These are phyloP conservation scores for Lasius fuliginosus DNA, from an alignment of 2,888 invertebrate species.

Conservation along the genomic window DNA sequence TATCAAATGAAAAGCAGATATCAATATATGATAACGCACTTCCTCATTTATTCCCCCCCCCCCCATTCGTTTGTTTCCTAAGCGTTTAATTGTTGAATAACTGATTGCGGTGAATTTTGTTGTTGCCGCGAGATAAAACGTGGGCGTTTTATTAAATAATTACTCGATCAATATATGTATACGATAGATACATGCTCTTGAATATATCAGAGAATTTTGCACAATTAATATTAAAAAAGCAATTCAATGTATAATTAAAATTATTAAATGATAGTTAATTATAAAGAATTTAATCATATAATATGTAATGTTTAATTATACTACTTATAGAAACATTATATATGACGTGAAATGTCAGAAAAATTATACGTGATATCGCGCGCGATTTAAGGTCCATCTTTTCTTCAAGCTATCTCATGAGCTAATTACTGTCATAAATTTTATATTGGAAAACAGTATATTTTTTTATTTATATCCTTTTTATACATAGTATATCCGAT, in stretches of 20 bases:
- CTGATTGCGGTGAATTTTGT: not conserved
- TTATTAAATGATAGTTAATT: not conserved
- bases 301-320: no score
- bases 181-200: not conserved
- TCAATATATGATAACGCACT: slow-evolving; percentile 24
- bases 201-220: slow-evolving; percentile 7
- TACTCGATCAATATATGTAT: not conserved
- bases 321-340: not conserved
- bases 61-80: not conserved
- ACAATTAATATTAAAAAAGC: not conserved
- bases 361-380: no score
- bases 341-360: not conserved
- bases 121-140: slow-evolving; percentile 1
- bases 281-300: not conserved
- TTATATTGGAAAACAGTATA: no score
- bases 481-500: not conserved
- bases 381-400: no score
- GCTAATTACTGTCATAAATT: no score
- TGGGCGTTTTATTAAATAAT: slow-evolving; percentile 29
- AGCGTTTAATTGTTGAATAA: slow-evolving; percentile 37
- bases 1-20: slow-evolving; percentile 38
- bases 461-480: not conserved
- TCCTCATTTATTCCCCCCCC: slow-evolving; percentile 4
- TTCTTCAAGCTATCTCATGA: no score
- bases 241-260: not conserved